Percentiles rank a stretch among this genome's conserved stretches.
Evolutionary conservation across 2,113 vertebrate species (phyloP).

Genomic region (Morone chrysops): DNA sequence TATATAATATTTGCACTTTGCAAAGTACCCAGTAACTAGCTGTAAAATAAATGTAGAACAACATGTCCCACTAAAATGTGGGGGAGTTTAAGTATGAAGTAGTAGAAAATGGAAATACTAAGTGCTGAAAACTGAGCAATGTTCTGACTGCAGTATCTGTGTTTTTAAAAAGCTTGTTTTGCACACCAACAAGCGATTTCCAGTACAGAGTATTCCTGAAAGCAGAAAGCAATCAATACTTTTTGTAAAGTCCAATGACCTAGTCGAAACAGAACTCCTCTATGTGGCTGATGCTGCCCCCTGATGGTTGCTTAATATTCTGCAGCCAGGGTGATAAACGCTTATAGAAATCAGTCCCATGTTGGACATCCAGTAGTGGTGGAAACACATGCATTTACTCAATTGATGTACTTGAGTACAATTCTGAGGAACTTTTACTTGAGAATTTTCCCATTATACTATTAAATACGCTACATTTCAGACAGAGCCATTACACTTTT

Average conservation of each 20-base stretch:
- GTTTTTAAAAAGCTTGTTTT: not conserved
- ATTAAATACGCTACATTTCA: not conserved
- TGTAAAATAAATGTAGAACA: not conserved
- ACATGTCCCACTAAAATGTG: not conserved
- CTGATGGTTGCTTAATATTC: constrained; percentile 33
- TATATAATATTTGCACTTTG: too few relatives aligned
- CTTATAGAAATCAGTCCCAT: not conserved
- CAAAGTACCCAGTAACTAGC: not conserved
- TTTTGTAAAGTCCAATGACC: not conserved
- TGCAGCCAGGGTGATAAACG: not conserved
- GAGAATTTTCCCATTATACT: not conserved
- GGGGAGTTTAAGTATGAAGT: not conserved
- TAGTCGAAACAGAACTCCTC: not conserved
- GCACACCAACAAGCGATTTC: not conserved
- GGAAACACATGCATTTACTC: not conserved
- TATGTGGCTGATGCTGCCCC: constrained; percentile 19
- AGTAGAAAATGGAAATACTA: not conserved
- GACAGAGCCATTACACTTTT: not conserved
- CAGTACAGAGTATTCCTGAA: not conserved
- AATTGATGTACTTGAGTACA: not conserved
- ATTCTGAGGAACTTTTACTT: not conserved
- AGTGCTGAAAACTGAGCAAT: not conserved
- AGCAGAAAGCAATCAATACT: not conserved
- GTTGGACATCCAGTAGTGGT: not conserved
- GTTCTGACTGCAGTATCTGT: not conserved